phyloP scores from a whole-genome alignment of 2,797 vertebrate genomes.

The Gallinago nigripennis region DNA sequence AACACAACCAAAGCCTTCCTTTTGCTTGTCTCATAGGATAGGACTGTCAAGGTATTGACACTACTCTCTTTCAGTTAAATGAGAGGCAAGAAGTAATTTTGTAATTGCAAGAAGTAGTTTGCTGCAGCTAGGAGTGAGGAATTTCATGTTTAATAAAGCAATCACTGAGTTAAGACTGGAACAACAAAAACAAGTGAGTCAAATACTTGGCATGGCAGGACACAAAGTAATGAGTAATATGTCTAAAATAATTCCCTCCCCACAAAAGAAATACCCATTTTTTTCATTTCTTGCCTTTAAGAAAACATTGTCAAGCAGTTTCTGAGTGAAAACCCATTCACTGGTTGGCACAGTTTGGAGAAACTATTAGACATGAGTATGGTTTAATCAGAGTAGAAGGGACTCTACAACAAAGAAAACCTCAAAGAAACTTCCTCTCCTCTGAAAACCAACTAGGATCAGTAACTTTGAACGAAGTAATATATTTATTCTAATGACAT shows the following conservation, averaged over 20 bases:
- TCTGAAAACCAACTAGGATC: background rate
- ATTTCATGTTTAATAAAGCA: background rate
- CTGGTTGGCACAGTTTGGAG: background rate
- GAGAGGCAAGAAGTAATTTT: background rate
- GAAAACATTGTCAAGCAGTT: background rate
- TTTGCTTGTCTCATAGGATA: background rate
- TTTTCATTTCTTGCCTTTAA: background rate
- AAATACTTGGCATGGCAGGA: conserved; percentile 7
- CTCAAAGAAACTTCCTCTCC: background rate
- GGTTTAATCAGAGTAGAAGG: background rate
- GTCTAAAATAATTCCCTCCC: background rate
- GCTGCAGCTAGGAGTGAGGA: background rate
- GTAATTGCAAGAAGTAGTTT: background rate
- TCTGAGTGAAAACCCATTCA: background rate
- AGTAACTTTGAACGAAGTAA: background rate
- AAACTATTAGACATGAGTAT: background rate
- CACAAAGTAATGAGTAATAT: background rate
- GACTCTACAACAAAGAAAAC: background rate
- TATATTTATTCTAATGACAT: background rate
- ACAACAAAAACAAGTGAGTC: conserved; percentile 41
- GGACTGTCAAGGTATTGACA: background rate
- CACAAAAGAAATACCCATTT: background rate
- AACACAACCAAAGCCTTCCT: background rate
- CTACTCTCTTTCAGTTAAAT: background rate
- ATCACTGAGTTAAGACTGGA: background rate